Evolutionary conservation across 35 echinoderm and acorn worm species (phyloP).

Genomic region (Heliocidaris tuberculata): DNA sequence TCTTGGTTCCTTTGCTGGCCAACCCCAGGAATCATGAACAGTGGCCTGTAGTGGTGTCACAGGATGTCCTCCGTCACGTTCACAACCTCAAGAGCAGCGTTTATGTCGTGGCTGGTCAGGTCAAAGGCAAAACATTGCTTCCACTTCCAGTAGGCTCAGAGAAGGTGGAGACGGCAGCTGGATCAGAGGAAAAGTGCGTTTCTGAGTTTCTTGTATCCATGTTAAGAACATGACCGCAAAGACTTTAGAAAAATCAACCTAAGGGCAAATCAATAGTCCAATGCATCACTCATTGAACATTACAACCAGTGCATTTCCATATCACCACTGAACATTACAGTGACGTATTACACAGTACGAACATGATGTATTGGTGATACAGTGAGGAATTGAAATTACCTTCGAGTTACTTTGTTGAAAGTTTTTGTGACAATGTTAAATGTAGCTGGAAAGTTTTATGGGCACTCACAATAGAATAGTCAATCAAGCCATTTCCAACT

Average conservation of each 20-base stretch:
- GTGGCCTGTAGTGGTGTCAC: slow-evolving; percentile 93
- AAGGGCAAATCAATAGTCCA: background rate
- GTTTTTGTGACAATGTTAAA: too few species aligned
- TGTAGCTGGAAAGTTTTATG: too few species aligned
- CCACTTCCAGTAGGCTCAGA: slow-evolving; percentile 96
- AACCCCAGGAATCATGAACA: slow-evolving; percentile 97
- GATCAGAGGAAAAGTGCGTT: slow-evolving; percentile 80
- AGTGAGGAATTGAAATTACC: too few species aligned
- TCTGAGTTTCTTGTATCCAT: background rate
- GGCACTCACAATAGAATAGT: too few species aligned
- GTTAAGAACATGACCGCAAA: too few species aligned
- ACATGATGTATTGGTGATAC: too few species aligned
- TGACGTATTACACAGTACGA: too few species aligned
- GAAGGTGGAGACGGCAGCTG: slow-evolving; percentile 77
- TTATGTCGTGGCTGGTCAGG: slow-evolving; percentile 91
- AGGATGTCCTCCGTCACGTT: slow-evolving; percentile 82
- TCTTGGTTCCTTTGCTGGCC: slow-evolving; percentile 85
- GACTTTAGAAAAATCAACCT: background rate
- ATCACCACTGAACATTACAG: too few species aligned
- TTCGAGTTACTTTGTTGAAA: too few species aligned
- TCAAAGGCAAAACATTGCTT: slow-evolving; percentile 93
- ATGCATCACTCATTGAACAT: background rate
- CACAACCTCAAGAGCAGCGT: slow-evolving; percentile 98
- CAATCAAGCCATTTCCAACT: too few species aligned
- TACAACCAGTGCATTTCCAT: background rate